A percentile compares a stretch with the other conserved stretches of the same genome.
phyloP scores from a whole-genome alignment of 2,113 vertebrate genomes.

The Brevimyrus niger region DNA sequence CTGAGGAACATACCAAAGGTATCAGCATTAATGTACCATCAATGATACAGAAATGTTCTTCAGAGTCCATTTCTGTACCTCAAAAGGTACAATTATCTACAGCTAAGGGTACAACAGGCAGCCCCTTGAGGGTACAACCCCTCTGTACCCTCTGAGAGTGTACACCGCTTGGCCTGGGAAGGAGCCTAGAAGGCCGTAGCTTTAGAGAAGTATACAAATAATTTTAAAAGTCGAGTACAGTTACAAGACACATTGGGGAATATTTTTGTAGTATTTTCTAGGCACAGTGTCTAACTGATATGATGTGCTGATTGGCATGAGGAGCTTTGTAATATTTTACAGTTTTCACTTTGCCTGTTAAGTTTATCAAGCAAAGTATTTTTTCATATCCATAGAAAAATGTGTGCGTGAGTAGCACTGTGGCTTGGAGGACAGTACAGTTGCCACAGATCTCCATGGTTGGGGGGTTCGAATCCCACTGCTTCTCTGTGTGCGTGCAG shows the following conservation, averaged over 20 bases:
- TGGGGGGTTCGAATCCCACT: not conserved
- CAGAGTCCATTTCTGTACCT: too few species aligned
- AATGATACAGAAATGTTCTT: too few species aligned
- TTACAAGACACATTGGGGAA: not conserved
- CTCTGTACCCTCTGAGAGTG: too few species aligned
- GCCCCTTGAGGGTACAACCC: too few species aligned
- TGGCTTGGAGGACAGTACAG: not conserved
- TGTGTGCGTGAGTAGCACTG: not conserved
- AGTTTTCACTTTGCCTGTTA: not conserved
- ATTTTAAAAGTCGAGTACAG: not conserved
- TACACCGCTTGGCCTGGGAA: not conserved
- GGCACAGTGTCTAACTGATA: not conserved
- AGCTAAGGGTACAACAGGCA: too few species aligned
- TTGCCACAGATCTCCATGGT: not conserved
- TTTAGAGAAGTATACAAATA: not conserved
- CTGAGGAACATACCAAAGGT: too few species aligned
- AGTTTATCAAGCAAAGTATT: not conserved
- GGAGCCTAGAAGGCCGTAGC: not conserved
- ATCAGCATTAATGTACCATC: too few species aligned
- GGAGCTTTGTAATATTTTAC: not conserved
- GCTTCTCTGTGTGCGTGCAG: not conserved
- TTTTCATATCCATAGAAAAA: not conserved
- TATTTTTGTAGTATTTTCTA: not conserved
- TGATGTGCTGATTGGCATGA: not conserved
- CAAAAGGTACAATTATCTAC: too few species aligned